Evolutionary conservation across 1,140 invertebrate species (phyloP), one percentile per base, ranked within the genome.

Genomic region (Halotydeus destructor): DNA sequence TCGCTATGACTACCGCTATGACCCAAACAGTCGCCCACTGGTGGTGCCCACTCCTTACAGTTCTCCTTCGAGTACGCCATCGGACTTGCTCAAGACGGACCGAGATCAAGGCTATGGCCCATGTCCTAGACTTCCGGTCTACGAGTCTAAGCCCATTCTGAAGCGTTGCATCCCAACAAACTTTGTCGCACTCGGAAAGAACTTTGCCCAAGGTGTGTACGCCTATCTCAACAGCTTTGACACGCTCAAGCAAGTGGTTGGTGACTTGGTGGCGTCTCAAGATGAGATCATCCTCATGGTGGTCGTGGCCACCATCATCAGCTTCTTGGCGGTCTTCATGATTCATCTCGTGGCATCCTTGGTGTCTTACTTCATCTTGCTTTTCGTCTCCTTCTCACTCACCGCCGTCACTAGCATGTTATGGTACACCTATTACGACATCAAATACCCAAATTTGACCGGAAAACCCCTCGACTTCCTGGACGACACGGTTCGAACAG

Each of bases 351-450:
- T 89, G 45, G 80, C 83, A 1, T 69, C 69, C 41, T 54, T 85
- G 23, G 75, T 88, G 1, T 80, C 82, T 11, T 84, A 77, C 73
- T 69, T 88, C 38, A 78, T 88, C 47, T 76, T 86, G 64, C 67
- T 77, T 39, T 57, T 79, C 34, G 75, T 83, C 6, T 70, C 71
- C 37, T 58, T 85, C 33, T 69, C 73, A 26, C 75, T 75, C 54
- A 62, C 83, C 43, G 76, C 70, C 70, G 59, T 78, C 12, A 85
- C 81, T 34, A 70, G 55, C 19, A 67, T 82, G 28, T 57, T 91
- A 12, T 93, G 86, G 86, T 83, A 78, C 62, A 82, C 79, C 3
- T 93, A 85, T 55, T 67, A 72, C 47, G 75, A 75, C 48, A 70
- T 86, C 14, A 75, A 72, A 49, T 64, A 63, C 44, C 70, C 69